These are phyloP conservation scores for Linyphia triangularis DNA, from an alignment of 2,888 invertebrate genomes.

Conservation along the genomic window DNA sequence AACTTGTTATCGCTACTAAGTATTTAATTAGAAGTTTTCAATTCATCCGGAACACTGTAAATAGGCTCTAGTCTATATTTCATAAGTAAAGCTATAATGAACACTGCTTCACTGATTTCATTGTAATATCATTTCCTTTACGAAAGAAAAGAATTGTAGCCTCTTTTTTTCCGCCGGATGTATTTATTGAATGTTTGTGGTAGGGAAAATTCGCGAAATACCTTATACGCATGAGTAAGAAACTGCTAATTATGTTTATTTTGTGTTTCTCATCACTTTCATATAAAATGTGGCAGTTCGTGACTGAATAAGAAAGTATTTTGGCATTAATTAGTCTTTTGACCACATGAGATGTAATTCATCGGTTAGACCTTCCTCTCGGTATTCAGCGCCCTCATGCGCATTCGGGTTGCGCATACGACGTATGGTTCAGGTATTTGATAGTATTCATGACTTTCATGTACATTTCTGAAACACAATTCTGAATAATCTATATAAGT, in stretches of 20 bases:
- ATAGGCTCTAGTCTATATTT: neutral
- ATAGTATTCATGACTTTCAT: too few relatives aligned
- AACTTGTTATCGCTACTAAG: neutral
- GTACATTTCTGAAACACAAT: too few relatives aligned
- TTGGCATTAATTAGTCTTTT: neutral
- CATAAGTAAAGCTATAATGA: neutral
- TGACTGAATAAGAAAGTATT: neutral
- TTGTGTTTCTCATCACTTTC: neutral
- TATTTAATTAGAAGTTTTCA: neutral
- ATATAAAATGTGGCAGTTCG: neutral
- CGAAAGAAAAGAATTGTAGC: slow-evolving; percentile 9
- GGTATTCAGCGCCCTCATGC: too few relatives aligned
- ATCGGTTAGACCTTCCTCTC: too few relatives aligned
- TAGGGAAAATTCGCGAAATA: slow-evolving; percentile 3
- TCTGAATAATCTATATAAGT: too few relatives aligned
- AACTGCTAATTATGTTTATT: neutral
- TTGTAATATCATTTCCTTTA: slow-evolving; percentile 10
- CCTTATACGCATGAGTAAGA: neutral
- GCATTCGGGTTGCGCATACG: too few relatives aligned
- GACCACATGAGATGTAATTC: too few relatives aligned
- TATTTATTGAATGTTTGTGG: slow-evolving; percentile 13
- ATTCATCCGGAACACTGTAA: neutral
- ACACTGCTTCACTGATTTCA: slow-evolving; percentile 12
- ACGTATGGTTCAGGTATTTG: too few relatives aligned
- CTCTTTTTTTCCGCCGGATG: neutral